Evolutionary conservation across 2,113 vertebrate genomes (phyloP), one percentile per base, ranked within the genome.

Genomic region (Mus spicilegus): DNA sequence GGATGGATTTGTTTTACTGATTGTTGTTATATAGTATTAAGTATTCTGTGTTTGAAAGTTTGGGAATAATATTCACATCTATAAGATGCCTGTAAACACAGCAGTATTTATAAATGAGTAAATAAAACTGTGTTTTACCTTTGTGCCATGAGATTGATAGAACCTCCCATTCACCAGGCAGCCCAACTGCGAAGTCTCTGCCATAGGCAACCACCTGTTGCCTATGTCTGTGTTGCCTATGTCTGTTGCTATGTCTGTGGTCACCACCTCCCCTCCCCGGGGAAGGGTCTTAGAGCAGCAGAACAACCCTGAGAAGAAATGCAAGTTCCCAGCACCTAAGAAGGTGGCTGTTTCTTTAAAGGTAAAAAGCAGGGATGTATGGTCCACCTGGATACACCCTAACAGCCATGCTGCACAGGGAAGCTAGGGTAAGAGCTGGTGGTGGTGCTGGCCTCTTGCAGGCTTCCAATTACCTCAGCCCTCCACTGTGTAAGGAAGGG

Each of bases 51-150:
- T 98, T 99, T 98, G 98, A 98, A 98, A 98, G 98, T 98, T 98
- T 98, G 98, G 95, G 97, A 94, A 95, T 96, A 98, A 98, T 98
- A 98, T 98, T 97, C 98, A 99, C 98, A 97, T 97, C 98, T 98
- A 96, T 97, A 93, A 97, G 98, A 98, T 98, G 98, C 98, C 98
- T 99, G 98, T 98, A 98, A 98, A 98, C 99, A 99, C 98, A 96
- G 98, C 98, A 98, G 98, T 99, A 98, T 99, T 99, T 99, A 98
- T 99, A 98, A 99, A 98, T 96, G 97, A 98, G 98, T 98, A 98
- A 99, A 98, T 98, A 98, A 98, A 98, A 98, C 96, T 94, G 98
- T 98, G 97, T 95, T 98, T 97, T 97, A 97, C n/a, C 96, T 98
- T 98, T 87, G 97, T 73, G 95, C 93, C 58, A 12, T 24, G 90